Evolutionary conservation across 2,888 invertebrate genomes (phyloP), one percentile per base, ranked within the genome.

Genomic region (Stenoptilia bipunctidactyla): DNA sequence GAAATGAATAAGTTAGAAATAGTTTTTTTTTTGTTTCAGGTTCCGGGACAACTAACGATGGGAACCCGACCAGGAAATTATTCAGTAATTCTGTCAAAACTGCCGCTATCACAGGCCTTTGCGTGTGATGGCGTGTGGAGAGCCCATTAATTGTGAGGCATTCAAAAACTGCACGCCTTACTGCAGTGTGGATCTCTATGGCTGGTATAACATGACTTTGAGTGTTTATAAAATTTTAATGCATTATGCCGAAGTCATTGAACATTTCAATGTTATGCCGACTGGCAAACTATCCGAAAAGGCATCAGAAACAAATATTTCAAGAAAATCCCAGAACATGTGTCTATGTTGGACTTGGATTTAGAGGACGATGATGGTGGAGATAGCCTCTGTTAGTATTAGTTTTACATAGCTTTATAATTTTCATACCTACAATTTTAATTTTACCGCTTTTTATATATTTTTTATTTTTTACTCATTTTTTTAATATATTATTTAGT

Each of bases 281-380:
- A 51, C 55, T 25, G 51, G 53, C 15, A 44, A 52, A 38, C 34
- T 52, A 20, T 51, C 51, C 27, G 52, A 58, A 45, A 56, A 58
- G 39, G 56, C 55, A 6, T 53, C 54, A 42, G 58, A 58, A 51
- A 52, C 40, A 54, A 53, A 45, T 14, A 44, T 13, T 38, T 27
- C 46, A 52, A 46, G 45, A 44, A 34, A 51, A 43, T 40, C 40
- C 15, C 51, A 15, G 41, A 47, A 43, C 45, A 47, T 39, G n/a
- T n/a, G n/a, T n/a, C n/a, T n/a, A n/a, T n/a, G n/a, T n/a, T n/a
- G n/a, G n/a, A n/a, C n/a, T n/a, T n/a, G n/a, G n/a, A n/a, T n/a
- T n/a, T n/a, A n/a, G n/a, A n/a, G n/a, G n/a, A n/a, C n/a, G n/a
- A n/a, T n/a, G n/a, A n/a, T n/a, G n/a, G n/a, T n/a, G n/a, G n/a